Base-by-base conservation (phyloP, 2,113 vertebrate genomes). In the Bubalus kerabau region DNA sequence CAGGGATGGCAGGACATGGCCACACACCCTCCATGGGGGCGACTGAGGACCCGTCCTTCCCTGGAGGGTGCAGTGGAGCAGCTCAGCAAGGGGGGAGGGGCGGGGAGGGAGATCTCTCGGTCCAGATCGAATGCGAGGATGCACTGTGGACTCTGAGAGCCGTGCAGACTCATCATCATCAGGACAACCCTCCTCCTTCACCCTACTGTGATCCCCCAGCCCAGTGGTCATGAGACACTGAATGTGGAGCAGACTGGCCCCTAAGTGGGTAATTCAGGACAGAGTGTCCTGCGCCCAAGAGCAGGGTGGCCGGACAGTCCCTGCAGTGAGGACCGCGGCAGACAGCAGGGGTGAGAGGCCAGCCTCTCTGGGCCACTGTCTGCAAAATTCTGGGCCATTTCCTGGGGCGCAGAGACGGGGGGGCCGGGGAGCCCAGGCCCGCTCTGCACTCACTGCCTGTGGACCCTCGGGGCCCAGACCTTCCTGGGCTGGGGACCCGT, bases 341-440 rank as follows among this genome's bases (percentile, higher is more conserved):
- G 78, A 50, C 16, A 21, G 46, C 78, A 12, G 46, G 46, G 46
- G 46, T 0, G 9, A 50, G 78, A 7, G 28, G 46, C 46, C 17
- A 2, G 28, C 28, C 78, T 52, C 28, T 9, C 78, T 1, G 28
- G 46, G 28, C 28, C 78, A 21, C 28, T 32, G 46, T 50, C 28
- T 81, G 9, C 48, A 4, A 21, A 12, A 48, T 5, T 9, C 2
- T 0, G 46, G 46, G 78, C 43, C 43, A 19, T 10, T 17, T 80
- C 15, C 46, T 0, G 8, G 76, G 28, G 46, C 0, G 2, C 78
- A 1, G 76, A 26, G 15, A 43, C 0, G 0, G 8, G 15, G 13
- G 8, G 28, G 43, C 28, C 0, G 4, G 76, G 28, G 15, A 30
- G 16, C 16, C 14, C 78, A 32, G 78, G 78, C 16, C 46, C 0